Percentiles rank a stretch among this genome's conserved stretches.
Conservation (phyloP, 2,797 vertebrate species). For the Sebastes itinus region DNA sequence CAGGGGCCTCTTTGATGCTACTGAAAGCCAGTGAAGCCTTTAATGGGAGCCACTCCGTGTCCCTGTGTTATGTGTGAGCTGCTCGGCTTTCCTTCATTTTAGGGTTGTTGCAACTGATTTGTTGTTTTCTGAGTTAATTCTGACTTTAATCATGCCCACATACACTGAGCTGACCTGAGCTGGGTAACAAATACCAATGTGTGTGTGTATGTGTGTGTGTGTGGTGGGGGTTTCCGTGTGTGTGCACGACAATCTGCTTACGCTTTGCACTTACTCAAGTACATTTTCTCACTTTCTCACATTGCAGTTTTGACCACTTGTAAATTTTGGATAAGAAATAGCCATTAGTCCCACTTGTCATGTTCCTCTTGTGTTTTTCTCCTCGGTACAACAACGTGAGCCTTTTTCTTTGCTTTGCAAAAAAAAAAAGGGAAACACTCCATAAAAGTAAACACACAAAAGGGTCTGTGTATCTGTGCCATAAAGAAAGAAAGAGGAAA, state of each 20-base stretch:
- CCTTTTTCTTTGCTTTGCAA: not conserved
- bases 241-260: slow-evolving; percentile 37
- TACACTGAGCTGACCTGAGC: slow-evolving; percentile 37
- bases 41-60: slow-evolving; percentile 78
- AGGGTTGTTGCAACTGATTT: slow-evolving; percentile 66
- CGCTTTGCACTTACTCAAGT: slow-evolving; percentile 39
- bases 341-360: slow-evolving; percentile 50
- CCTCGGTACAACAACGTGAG: not conserved
- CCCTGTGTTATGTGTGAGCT: slow-evolving; percentile 59
- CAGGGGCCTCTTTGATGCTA: slow-evolving; percentile 80
- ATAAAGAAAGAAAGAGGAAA: too few species aligned
- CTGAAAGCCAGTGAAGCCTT: slow-evolving; percentile 81
- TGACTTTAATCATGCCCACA: slow-evolving; percentile 62
- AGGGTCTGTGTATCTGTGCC: not conserved
- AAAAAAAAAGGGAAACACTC: slow-evolving; percentile 10
- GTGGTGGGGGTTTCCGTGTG: not conserved
- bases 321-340: slow-evolving; percentile 49
- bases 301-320: slow-evolving; percentile 54
- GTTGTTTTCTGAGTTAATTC: slow-evolving; percentile 65
- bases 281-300: slow-evolving; percentile 60
- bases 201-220: slow-evolving; percentile 2
- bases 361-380: slow-evolving; percentile 40
- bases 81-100: slow-evolving; percentile 47
- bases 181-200: not conserved
- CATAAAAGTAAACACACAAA: slow-evolving; percentile 28